Conservation (phyloP, 2,888 invertebrate genomes). For the Diloba caeruleocephala region DNA sequence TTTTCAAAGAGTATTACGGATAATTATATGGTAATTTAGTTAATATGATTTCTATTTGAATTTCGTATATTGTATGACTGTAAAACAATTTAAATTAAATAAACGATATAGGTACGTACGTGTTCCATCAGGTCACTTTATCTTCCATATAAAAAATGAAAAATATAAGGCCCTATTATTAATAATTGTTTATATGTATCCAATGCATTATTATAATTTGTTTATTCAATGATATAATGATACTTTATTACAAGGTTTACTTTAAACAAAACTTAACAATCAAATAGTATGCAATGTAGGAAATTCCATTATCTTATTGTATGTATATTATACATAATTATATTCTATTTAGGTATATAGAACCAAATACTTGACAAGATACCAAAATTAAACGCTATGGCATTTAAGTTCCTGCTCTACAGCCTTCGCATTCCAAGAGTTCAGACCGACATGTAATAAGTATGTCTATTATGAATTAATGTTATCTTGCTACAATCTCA, state of each 20-base stretch:
- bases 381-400: constrained; percentile 44
- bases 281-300: no score
- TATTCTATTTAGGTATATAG: constrained; percentile 5
- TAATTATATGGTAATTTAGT: not conserved
- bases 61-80: not conserved
- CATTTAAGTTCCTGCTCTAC: constrained; percentile 57
- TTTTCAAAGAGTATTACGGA: constrained; percentile 1
- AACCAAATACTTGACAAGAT: constrained; percentile 23
- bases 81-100: no score
- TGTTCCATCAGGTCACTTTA: constrained; percentile 5
- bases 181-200: no score
- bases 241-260: no score
- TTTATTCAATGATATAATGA: no score
- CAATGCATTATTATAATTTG: no score
- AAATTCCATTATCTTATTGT: not conserved
- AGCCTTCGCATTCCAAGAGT: constrained; percentile 62
- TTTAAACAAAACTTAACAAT: not conserved
- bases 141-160: no score
- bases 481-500: constrained; percentile 37
- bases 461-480: constrained; percentile 42
- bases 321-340: constrained; percentile 1
- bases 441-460: constrained; percentile 50
- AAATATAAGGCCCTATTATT: no score
- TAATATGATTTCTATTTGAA: not conserved
- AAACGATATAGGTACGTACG: not conserved